A percentile compares a stretch with the other conserved stretches of the same genome.
Evolutionary conservation across 2,797 vertebrate genomes (phyloP).

Genomic region (Melanotaenia nigrans): DNA sequence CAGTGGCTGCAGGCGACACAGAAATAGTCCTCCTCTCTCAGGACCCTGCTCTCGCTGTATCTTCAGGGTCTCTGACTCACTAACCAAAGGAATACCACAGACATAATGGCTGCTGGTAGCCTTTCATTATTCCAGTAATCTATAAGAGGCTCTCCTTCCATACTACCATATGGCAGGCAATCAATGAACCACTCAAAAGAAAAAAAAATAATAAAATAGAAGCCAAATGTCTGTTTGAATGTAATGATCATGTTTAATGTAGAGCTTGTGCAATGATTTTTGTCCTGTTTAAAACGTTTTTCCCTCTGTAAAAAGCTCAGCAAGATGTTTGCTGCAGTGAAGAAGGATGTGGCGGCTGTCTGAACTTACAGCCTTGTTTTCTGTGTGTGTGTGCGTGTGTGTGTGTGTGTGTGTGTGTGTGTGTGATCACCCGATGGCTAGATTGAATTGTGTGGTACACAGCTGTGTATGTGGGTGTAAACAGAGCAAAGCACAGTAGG

Average conservation of each 20-base stretch:
- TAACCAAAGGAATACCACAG: slow-evolving; percentile 57
- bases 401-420: too few species aligned
- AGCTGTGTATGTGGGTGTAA: slow-evolving; percentile 78
- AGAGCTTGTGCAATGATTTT: slow-evolving; percentile 28
- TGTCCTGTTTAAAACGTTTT: slow-evolving; percentile 30
- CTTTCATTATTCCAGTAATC: slow-evolving; percentile 73
- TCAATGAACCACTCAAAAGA: slow-evolving; percentile 57
- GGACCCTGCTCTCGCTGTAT: slow-evolving; percentile 66
- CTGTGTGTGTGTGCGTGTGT: slow-evolving; percentile 17
- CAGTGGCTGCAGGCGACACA: slow-evolving; percentile 79
- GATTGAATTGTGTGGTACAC: slow-evolving; percentile 70
- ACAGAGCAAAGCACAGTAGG: slow-evolving; percentile 61
- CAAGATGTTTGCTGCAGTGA: slow-evolving; percentile 29
- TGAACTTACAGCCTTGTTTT: slow-evolving; percentile 39
- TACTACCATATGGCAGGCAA: slow-evolving; percentile 65
- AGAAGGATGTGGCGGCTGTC: slow-evolving; percentile 23
- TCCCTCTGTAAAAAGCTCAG: slow-evolving; percentile 23
- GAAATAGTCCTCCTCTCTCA: slow-evolving; percentile 78
- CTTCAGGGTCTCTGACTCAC: slow-evolving; percentile 75
- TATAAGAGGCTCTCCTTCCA: slow-evolving; percentile 57
- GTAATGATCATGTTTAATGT: slow-evolving; percentile 44
- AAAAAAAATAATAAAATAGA: slow-evolving; percentile 29
- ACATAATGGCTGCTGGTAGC: slow-evolving; percentile 53
- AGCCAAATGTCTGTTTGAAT: slow-evolving; percentile 54
- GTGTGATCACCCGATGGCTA: slow-evolving; percentile 54